Evolutionary conservation across 2,888 invertebrate species (phyloP).

Genomic region (Epinotia ramella): DNA sequence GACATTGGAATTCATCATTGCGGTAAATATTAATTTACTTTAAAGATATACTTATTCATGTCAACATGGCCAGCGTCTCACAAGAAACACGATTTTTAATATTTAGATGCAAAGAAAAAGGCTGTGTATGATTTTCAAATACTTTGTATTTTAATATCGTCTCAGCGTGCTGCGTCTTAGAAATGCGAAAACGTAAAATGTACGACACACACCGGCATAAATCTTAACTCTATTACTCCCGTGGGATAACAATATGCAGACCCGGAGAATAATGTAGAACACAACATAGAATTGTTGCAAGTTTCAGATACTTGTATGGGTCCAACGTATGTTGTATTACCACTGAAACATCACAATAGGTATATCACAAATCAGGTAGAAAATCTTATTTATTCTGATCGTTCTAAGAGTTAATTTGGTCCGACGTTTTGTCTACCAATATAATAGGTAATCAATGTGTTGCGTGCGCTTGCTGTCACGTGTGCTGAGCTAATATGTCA

Average conservation of each 20-base stretch:
- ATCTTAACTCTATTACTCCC: constrained; percentile 42
- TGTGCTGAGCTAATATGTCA: no score
- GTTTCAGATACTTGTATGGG: constrained; percentile 1
- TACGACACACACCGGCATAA: constrained; percentile 41
- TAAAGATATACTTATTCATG: no score
- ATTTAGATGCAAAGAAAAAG: constrained; percentile 1
- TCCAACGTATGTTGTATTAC: not conserved
- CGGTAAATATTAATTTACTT: no score
- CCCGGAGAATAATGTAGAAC: constrained; percentile 33
- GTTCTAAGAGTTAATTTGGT: no score
- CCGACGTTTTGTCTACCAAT: no score
- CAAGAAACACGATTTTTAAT: not conserved
- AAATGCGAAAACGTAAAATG: constrained; percentile 37
- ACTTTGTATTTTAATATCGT: constrained; percentile 27
- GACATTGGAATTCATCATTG: no score
- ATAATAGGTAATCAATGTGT: no score
- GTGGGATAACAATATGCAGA: constrained; percentile 44
- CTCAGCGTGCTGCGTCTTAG: constrained; percentile 18
- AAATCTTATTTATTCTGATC: no score
- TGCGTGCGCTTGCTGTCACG: no score
- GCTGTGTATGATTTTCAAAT: constrained; percentile 11
- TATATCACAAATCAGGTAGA: no score
- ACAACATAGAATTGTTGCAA: constrained; percentile 28
- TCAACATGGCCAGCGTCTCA: no score
- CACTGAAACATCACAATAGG: not conserved